These are phyloP conservation scores for Hipparchia semele DNA, from an alignment of 2,888 invertebrate genomes.

Conservation along the genomic window DNA sequence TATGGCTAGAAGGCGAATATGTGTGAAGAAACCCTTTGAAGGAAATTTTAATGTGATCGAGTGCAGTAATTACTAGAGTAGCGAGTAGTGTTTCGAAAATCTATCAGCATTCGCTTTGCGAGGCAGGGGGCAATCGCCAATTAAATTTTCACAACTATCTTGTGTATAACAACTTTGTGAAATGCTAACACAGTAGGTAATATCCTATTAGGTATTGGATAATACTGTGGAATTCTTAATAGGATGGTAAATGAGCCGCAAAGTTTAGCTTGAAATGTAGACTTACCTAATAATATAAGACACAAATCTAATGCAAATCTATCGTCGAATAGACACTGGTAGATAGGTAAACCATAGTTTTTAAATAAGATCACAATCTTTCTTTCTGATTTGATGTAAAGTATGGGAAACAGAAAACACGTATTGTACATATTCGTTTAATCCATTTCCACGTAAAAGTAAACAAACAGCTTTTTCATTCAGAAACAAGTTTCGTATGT, in stretches of 20 bases:
- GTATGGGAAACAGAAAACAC: not conserved
- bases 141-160: slow-evolving; percentile 8
- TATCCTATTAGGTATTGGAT: too few relatives aligned
- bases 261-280: too few relatives aligned
- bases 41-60: not conserved
- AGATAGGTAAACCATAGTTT: too few relatives aligned
- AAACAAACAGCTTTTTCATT: slow-evolving; percentile 24
- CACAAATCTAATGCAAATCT: too few relatives aligned
- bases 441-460: slow-evolving; percentile 28
- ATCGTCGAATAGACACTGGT: too few relatives aligned
- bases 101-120: not conserved
- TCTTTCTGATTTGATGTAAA: not conserved
- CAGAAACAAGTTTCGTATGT: not conserved
- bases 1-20: not conserved
- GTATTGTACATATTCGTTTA: slow-evolving; percentile 25
- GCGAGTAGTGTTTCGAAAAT: slow-evolving; percentile 4
- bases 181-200: not conserved
- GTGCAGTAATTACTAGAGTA: not conserved
- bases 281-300: too few relatives aligned
- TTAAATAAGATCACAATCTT: too few relatives aligned
- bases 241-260: too few relatives aligned
- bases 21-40: not conserved
- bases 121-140: not conserved
- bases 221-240: too few relatives aligned
- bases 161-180: not conserved